Base-by-base conservation (phyloP, 1,140 invertebrate species). In the Cotesia vestalis region DNA sequence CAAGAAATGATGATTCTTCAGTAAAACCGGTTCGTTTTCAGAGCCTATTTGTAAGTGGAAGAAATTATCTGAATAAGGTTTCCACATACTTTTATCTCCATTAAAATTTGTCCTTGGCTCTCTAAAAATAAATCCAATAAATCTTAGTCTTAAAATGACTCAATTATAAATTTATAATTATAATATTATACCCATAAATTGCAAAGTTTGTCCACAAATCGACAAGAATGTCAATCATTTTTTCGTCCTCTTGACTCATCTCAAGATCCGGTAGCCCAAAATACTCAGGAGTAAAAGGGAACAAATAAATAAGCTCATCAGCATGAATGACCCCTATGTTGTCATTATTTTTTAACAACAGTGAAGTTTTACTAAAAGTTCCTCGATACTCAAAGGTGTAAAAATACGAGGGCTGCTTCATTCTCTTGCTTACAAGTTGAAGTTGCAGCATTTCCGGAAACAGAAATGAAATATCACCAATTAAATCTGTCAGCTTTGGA, bases 371-470 rank as follows among this genome's bases (percentile, higher is more conserved):
- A 46, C 75, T 76, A 20, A 46, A 69, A 2, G 69, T 72, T 35
- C 75, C 75, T 6, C 75, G 72, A 69, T 76, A 76, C 4, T 72
- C 72, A 34, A 76, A 76, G 27, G 14, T 59, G 14, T 76, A 76
- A 55, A 64, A 71, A 27, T 76, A 76, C 61, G 52, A 68, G 20
- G 64, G 55, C 53, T 59, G 73, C 8, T 63, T 69, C 40, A 57
- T 60, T 53, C 60, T 63, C 63, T 69, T 14, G 2, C 40, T 52
- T 1, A 62, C 59, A 3, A 72, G 62, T 12, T 76, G 66, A 12
- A 76, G 8, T 40, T 73, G 66, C 3, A 71, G 9, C 6, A 70
- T n/a, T 63, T 69, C 63, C 3, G 75, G 75, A 36, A 74, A 71
- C 4, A 71, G 3, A 51, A 76, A 74, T 35, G 52, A 62, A 9